phyloP scores from a whole-genome alignment of 2,888 invertebrate species.

The Sussaba pulchella region DNA sequence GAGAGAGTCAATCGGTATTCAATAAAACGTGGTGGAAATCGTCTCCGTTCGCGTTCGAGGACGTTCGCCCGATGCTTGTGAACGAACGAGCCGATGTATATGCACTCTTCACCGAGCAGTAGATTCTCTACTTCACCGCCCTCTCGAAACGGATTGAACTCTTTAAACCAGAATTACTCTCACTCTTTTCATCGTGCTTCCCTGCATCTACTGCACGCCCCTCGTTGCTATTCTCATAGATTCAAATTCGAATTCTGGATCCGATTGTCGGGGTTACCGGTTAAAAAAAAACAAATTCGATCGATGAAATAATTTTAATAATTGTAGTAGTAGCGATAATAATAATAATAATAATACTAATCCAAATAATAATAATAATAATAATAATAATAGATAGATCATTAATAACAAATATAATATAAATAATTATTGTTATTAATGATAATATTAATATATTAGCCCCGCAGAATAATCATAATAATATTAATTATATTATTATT shows the following conservation, averaged over 20 bases:
- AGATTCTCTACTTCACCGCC: conserved; percentile 42
- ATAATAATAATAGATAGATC: too few species aligned
- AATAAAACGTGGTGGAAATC: conserved; percentile 30
- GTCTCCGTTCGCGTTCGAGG: conserved; percentile 23
- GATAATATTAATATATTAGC: too few species aligned
- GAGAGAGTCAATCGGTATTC: conserved; percentile 40
- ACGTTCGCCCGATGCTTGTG: conserved; percentile 2
- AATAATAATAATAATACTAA: too few species aligned
- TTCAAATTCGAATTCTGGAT: not conserved
- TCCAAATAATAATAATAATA: too few species aligned
- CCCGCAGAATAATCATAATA: too few species aligned
- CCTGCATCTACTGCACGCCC: not conserved
- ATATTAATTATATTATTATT: too few species aligned
- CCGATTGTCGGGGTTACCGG: not conserved
- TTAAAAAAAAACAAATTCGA: not conserved
- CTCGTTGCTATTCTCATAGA: not conserved
- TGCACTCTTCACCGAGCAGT: conserved; percentile 25
- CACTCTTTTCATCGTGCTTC: not conserved
- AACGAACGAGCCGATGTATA: conserved; percentile 17
- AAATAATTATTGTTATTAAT: too few species aligned
- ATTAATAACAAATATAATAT: too few species aligned
- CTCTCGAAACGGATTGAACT: conserved; percentile 20
- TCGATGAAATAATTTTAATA: not conserved
- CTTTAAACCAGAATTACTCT: conserved; percentile 18
- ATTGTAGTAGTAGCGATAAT: too few species aligned